Base-by-base conservation (phyloP, 2,113 vertebrate genomes). In the Phylloscopus whistleri region DNA sequence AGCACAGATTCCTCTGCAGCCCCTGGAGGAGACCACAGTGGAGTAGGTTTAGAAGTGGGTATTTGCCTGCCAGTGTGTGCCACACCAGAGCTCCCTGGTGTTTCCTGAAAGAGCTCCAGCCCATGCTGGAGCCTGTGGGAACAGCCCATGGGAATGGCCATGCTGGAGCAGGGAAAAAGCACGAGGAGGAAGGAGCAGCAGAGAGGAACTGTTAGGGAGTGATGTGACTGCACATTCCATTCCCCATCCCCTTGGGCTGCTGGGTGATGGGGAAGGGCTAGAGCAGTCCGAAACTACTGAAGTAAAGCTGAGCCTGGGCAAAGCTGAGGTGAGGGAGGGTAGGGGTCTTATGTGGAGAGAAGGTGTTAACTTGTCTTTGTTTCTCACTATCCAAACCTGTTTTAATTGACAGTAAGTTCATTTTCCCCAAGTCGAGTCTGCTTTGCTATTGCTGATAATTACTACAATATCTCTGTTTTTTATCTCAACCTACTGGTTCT, bases 261-360 rank as follows among this genome's bases (percentile, higher is more conserved):
- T 67, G 48, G 16, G 10, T 48, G 23, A 20, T 72, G 24, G 12
- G n/a, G 48, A 72, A 26, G 26, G 51, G 13, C 10, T 27, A 14
- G 68, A 68, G 28, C 11, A 67, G 41, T 75, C 33, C 51, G 82
- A 37, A 72, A 23, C 41, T 58, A 19, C 49, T 72, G n/a, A 28
- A 53, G n/a, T 67, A 15, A 80, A 62, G 37, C 18, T 66, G 52
- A 83, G 20, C 33, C 72, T 56, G n/a, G 35, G 16, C 60, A 69
- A 33, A 83, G 13, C 6, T 0, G 4, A 17, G 2, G 2, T 33
- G 30, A 58, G 27, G 27, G 11, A 21, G 11, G 14, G 30, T 8
- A 10, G 21, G 15, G 16, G 16, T 24, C 59, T 52, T 13, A 4
- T 60, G 9, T 22, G 13, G 35, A 73, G 31, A 27, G 24, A 85